Conservation (phyloP, 2,113 vertebrate genomes). For the Cyprinodon tularosa region DNA sequence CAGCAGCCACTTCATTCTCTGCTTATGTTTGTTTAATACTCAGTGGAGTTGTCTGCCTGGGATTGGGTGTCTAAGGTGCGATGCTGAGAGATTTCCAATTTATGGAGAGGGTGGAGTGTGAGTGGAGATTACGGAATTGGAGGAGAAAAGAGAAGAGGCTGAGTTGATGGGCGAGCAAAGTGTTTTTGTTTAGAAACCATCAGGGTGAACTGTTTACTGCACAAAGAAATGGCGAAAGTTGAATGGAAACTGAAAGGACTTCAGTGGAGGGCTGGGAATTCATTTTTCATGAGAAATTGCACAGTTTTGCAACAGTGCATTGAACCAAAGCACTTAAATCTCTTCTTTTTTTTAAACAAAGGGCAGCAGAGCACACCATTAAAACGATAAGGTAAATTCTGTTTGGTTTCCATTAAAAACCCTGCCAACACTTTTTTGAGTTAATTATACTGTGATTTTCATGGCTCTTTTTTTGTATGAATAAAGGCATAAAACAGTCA, state of each 20-base stretch:
- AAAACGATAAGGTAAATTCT: conserved; percentile 40
- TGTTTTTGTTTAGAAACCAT: conserved; percentile 67
- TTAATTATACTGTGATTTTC: conserved; percentile 2
- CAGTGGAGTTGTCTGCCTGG: conserved; percentile 67
- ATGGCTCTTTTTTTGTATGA: background rate
- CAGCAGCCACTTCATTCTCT: conserved; percentile 71
- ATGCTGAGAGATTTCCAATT: conserved; percentile 73
- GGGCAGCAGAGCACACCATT: conserved; percentile 40
- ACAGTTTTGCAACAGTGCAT: conserved; percentile 51
- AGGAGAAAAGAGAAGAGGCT: conserved; percentile 56
- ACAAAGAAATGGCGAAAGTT: conserved; percentile 35
- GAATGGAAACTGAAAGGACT: conserved; percentile 65
- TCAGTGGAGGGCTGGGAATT: conserved; percentile 64
- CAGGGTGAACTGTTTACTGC: conserved; percentile 51
- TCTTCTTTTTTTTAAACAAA: conserved; percentile 28
- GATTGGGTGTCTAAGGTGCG: conserved; percentile 69
- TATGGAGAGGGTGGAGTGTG: conserved; percentile 56
- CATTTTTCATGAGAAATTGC: conserved; percentile 65
- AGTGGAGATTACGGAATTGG: conserved; percentile 54
- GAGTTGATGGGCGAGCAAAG: conserved; percentile 63
- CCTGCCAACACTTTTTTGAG: conserved; percentile 9
- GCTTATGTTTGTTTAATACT: conserved; percentile 84
- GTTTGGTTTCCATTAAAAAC: conserved; percentile 43
- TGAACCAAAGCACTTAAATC: conserved; percentile 39
- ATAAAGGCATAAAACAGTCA: background rate